phyloP scores from a whole-genome alignment of 2,888 invertebrate species.

The Drosophila birchii region DNA sequence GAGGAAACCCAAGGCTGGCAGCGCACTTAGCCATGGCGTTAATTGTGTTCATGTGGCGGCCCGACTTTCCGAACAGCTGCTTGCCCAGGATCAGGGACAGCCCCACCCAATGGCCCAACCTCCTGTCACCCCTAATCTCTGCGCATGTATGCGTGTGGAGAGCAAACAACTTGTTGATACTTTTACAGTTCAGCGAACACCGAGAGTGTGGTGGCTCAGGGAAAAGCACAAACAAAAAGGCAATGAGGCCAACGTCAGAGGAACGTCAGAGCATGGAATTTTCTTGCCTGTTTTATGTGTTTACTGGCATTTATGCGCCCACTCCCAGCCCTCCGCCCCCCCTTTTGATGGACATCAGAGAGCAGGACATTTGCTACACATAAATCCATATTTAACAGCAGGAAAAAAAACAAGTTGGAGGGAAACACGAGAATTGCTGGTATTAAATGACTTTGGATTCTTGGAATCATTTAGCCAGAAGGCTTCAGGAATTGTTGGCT shows the following conservation, averaged over 20 bases:
- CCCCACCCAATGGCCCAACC: too few species aligned
- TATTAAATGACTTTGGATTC: constrained; percentile 39
- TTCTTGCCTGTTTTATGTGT: constrained; percentile 59
- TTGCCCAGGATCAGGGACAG: constrained; percentile 45
- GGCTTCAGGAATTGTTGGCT: constrained; percentile 38
- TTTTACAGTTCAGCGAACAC: constrained; percentile 80
- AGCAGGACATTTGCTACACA: constrained; percentile 37
- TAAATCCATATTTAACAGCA: constrained; percentile 23
- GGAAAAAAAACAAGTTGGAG: constrained; percentile 18
- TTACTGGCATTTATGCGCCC: constrained; percentile 37
- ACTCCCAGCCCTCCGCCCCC: constrained; percentile 1
- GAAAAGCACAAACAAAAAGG: constrained; percentile 47
- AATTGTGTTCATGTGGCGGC: constrained; percentile 63
- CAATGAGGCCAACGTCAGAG: constrained; percentile 64
- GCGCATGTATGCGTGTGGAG: constrained; percentile 55
- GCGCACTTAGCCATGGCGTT: constrained; percentile 49
- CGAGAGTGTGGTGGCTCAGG: constrained; percentile 48
- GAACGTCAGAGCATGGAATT: constrained; percentile 66
- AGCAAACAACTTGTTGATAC: constrained; percentile 81
- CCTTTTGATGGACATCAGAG: constrained; percentile 33
- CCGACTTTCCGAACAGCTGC: constrained; percentile 64
- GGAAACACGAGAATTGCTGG: constrained; percentile 38
- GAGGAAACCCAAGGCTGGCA: constrained; percentile 31
- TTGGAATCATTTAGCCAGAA: constrained; percentile 60
- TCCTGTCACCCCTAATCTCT: constrained; percentile 35